A percentile compares a stretch with the other conserved stretches of the same genome.
These are phyloP conservation scores for Cephalopterus ornatus DNA, from an alignment of 2,113 vertebrate genomes.

Conservation along the genomic window DNA sequence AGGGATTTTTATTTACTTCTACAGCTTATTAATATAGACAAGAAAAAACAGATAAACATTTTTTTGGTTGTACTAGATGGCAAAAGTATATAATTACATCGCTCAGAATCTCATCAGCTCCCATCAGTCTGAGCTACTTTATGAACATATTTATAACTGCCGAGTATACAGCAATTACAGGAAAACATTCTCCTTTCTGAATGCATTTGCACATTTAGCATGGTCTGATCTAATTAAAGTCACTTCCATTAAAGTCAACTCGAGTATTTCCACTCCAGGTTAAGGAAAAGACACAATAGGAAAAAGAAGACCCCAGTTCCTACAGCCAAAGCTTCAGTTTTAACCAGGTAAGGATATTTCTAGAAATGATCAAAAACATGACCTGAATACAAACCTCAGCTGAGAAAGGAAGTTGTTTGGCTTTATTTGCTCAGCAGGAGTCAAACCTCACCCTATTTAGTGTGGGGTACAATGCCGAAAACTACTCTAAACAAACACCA, in stretches of 20 bases:
- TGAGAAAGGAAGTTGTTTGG: not conserved
- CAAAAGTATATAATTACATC: slow-evolving; percentile 38
- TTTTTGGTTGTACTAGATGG: slow-evolving; percentile 34
- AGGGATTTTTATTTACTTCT: slow-evolving; percentile 60
- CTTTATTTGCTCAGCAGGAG: not conserved
- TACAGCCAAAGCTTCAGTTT: not conserved
- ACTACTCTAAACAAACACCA: not conserved
- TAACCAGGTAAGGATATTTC: not conserved
- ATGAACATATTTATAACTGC: slow-evolving; percentile 42
- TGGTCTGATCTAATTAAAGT: slow-evolving; percentile 38
- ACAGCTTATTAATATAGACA: slow-evolving; percentile 49
- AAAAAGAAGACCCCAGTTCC: not conserved
- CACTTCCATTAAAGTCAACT: not conserved
- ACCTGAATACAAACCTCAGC: not conserved
- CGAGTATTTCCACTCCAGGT: slow-evolving; percentile 1
- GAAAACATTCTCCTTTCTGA: slow-evolving; percentile 30
- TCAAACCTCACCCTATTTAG: not conserved
- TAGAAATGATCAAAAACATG: not conserved
- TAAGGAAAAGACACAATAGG: not conserved
- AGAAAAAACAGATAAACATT: not conserved
- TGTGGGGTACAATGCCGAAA: not conserved
- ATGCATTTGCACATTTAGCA: slow-evolving; percentile 27
- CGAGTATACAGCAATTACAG: not conserved
- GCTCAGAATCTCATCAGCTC: slow-evolving; percentile 26
- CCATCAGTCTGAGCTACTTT: slow-evolving; percentile 41